Conservation (phyloP, 2,113 vertebrate genomes). For the Perca schrenkii region DNA sequence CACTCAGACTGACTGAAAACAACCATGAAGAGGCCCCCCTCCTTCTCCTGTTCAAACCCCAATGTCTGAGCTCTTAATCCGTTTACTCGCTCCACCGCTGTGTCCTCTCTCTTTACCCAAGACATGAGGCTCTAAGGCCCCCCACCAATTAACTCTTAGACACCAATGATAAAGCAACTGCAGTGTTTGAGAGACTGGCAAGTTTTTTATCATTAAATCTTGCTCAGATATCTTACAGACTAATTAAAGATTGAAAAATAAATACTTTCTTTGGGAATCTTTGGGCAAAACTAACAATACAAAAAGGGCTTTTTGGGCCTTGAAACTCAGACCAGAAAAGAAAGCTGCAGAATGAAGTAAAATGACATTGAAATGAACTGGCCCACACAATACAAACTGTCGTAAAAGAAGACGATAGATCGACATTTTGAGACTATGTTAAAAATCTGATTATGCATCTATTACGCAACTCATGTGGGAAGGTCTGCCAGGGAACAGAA, state of each 20-base stretch:
- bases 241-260: background rate
- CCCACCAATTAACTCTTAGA: slow-evolving; percentile 38
- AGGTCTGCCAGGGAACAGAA: slow-evolving; percentile 60
- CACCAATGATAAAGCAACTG: slow-evolving; percentile 28
- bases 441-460: slow-evolving; percentile 68
- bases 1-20: slow-evolving; percentile 44
- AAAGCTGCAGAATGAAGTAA: slow-evolving; percentile 4
- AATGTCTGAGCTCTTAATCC: slow-evolving; percentile 74
- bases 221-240: slow-evolving; percentile 5
- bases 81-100: slow-evolving; percentile 55
- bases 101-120: slow-evolving; percentile 61
- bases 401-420: slow-evolving; percentile 56
- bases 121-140: slow-evolving; percentile 38
- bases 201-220: slow-evolving; percentile 17
- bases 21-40: slow-evolving; percentile 43
- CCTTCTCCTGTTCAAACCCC: slow-evolving; percentile 47
- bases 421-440: slow-evolving; percentile 62
- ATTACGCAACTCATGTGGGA: slow-evolving; percentile 77
- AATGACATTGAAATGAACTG: slow-evolving; percentile 29
- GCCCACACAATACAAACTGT: slow-evolving; percentile 50
- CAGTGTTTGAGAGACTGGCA: slow-evolving; percentile 8
- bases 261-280: background rate
- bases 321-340: slow-evolving; percentile 5
- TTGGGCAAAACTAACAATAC: background rate
- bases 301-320: background rate